Evolutionary conservation across 2,888 invertebrate genomes (phyloP).

Genomic region (Melipona beecheii): DNA sequence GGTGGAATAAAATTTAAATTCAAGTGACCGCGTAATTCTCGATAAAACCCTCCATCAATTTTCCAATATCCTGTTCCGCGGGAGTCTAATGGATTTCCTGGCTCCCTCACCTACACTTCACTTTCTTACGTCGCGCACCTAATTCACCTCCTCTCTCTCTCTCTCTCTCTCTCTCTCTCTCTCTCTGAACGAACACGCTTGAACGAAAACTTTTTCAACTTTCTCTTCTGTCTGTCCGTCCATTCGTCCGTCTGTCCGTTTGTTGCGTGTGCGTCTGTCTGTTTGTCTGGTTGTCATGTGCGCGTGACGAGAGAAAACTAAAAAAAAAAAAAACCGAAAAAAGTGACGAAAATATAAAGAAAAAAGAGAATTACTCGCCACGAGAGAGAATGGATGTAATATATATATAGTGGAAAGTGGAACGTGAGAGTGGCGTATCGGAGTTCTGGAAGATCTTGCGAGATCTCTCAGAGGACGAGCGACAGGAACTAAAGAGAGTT

Average conservation of each 20-base stretch:
- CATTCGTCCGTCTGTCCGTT: neutral
- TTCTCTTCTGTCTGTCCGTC: constrained; percentile 27
- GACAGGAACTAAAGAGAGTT: constrained; percentile 77
- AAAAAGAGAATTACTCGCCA: constrained; percentile 47
- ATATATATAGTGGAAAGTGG: constrained; percentile 69
- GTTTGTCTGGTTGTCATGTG: constrained; percentile 18
- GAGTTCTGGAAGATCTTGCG: constrained; percentile 72
- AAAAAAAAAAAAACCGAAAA: constrained; percentile 46
- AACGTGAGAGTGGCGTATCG: constrained; percentile 71
- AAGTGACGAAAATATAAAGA: neutral
- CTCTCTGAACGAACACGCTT: no score
- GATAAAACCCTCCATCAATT: constrained; percentile 24
- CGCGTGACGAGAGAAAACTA: constrained; percentile 5
- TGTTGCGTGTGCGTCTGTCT: constrained; percentile 37
- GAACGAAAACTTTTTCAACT: neutral
- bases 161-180: no score
- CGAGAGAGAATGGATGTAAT: constrained; percentile 70
- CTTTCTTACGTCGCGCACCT: constrained; percentile 30
- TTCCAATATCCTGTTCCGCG: constrained; percentile 31
- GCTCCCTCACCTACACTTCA: neutral
- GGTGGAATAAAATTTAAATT: constrained; percentile 14
- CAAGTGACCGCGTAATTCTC: constrained; percentile 33
- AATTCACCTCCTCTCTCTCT: constrained; percentile 45
- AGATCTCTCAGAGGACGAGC: constrained; percentile 63
- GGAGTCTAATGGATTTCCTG: constrained; percentile 27